phyloP scores from a whole-genome alignment of 2,888 invertebrate species.

The Stegophylla sp. region DNA sequence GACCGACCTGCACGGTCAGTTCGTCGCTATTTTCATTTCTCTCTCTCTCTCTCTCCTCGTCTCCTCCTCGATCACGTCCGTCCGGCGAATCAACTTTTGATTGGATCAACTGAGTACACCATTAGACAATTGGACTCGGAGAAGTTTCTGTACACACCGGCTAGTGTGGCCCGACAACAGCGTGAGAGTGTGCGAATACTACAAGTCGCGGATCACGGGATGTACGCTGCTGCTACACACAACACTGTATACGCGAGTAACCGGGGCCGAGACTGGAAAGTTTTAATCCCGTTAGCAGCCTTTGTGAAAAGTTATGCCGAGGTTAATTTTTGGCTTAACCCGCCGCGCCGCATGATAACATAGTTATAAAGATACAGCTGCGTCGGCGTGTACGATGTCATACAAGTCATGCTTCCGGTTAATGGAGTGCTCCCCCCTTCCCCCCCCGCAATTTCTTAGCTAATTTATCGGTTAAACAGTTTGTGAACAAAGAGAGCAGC shows the following conservation, averaged over 20 bases:
- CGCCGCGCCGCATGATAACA: not conserved
- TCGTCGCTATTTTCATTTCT: no score
- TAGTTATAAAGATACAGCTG: constrained; percentile 5
- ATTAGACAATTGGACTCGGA: constrained; percentile 18
- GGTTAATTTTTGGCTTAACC: constrained; percentile 48
- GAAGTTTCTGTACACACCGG: constrained; percentile 14
- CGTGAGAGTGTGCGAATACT: not conserved
- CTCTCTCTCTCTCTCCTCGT: not conserved
- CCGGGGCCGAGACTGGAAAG: constrained; percentile 27
- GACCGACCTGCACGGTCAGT: not conserved
- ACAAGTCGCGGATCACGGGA: constrained; percentile 1
- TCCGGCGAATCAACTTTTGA: constrained; percentile 23
- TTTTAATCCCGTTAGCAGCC: constrained; percentile 48
- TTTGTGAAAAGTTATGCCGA: constrained; percentile 44
- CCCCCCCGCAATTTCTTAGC: no score
- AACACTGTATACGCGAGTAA: not conserved
- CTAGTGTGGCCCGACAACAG: not conserved
- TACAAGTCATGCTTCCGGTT: constrained; percentile 19
- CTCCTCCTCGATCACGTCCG: not conserved
- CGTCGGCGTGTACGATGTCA: not conserved
- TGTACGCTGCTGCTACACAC: not conserved
- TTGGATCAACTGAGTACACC: not conserved
- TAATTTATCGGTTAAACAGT: constrained; percentile 26
- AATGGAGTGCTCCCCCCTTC: not conserved
- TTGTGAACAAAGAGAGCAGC: not conserved